Evolutionary conservation across 2,113 vertebrate species (phyloP).

Genomic region (Callionymus lyra): DNA sequence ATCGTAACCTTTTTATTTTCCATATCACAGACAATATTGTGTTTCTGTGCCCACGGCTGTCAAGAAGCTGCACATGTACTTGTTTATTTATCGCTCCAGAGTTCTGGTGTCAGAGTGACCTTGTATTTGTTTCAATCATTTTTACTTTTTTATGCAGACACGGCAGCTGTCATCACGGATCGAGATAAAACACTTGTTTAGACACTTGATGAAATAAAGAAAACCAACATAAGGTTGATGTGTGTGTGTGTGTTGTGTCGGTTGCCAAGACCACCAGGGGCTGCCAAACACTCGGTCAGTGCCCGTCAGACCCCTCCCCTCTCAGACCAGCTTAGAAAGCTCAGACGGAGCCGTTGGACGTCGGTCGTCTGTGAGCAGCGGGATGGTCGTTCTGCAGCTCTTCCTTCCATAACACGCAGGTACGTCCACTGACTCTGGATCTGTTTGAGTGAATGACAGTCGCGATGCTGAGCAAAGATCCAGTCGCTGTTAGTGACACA

Average conservation of each 20-base stretch:
- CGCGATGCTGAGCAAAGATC: too few species aligned
- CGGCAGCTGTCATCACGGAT: slow-evolving; percentile 52
- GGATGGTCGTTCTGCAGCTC: too few species aligned
- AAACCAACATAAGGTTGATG: slow-evolving; percentile 3
- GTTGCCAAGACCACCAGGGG: slow-evolving; percentile 29
- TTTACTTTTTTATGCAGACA: slow-evolving; percentile 42
- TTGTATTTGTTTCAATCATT: slow-evolving; percentile 38
- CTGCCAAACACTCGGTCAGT: slow-evolving; percentile 13
- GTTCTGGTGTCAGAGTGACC: slow-evolving; percentile 1
- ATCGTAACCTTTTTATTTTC: too few species aligned
- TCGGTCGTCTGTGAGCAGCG: too few species aligned
- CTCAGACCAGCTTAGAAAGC: neutral
- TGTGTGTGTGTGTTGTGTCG: neutral
- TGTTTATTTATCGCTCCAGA: slow-evolving; percentile 1
- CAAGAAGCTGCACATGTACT: neutral
- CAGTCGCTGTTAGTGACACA: too few species aligned
- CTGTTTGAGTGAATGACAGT: too few species aligned
- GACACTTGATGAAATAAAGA: slow-evolving; percentile 39
- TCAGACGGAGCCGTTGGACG: too few species aligned
- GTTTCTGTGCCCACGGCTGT: too few species aligned
- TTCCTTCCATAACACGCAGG: too few species aligned
- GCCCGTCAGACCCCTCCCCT: slow-evolving; percentile 8
- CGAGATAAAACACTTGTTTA: slow-evolving; percentile 41
- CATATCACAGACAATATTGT: too few species aligned
- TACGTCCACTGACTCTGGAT: too few species aligned